Base-by-base conservation (phyloP, 2,113 vertebrate genomes). In the Rallus limicola region DNA sequence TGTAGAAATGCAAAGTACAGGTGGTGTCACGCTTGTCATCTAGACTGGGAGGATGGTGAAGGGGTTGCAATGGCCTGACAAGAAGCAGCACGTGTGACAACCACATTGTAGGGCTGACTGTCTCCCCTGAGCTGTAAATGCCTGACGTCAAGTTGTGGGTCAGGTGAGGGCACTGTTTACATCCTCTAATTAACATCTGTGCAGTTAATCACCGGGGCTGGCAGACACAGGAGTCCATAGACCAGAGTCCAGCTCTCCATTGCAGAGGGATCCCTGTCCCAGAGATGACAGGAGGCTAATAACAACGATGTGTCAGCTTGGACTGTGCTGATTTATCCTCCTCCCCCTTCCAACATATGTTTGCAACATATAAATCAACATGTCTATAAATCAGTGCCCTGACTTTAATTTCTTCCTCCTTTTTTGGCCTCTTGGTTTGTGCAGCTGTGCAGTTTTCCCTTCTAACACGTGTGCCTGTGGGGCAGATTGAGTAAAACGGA, bases 81-180 rank as follows among this genome's bases (percentile, higher is more conserved):
- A 55, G 63, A 15, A 62, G 4, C 4, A 11, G 20, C 56, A 31
- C 1, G 1, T 0, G 13, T 18, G n/a, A 46, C 14, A 16, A 4
- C 64, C n/a, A 25, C 0, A 0, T 6, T 3, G 10, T 11, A 2
- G 0, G 17, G 44, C 46, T 1, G 3, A n/a, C 46, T 33, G 31
- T n/a, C 11, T 82, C 53, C 75, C 28, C 11, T 3, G 85, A 46
- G 50, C 77, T 75, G 40, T 33, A 2, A 52, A 16, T 3, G 63
- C 55, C 71, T 70, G 68, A 16, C 0, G 0, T 52, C 52, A 46
- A 6, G 59, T 56, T 34, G 25, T 0, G 70, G 95, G 86, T 84
- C 89, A 53, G 89, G 14, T 0, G 1, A 92, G 94, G 88, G 80
- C 88, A 78, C 64, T 86, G 88, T 89, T 93, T 93, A 58, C 94